These are phyloP conservation scores for Microctonus hyperodae DNA, from an alignment of 2,888 invertebrate species.

Conservation along the genomic window DNA sequence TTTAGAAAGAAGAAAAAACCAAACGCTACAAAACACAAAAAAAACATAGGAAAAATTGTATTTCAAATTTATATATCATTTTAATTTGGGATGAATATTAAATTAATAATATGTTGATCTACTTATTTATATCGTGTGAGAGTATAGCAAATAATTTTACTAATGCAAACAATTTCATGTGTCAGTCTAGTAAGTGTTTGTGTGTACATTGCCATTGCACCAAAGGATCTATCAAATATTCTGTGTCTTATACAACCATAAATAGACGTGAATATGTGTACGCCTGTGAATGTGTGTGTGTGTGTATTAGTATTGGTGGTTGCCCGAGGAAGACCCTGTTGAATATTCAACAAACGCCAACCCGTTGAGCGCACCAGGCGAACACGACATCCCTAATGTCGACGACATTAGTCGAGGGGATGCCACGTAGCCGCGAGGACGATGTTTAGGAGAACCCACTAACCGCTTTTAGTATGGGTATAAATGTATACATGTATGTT, in stretches of 20 bases:
- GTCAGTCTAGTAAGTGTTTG: background rate
- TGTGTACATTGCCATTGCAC: background rate
- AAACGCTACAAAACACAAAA: background rate
- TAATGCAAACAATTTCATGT: background rate
- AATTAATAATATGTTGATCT: background rate
- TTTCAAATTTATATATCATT: no score
- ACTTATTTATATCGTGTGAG: background rate
- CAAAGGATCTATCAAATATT: background rate
- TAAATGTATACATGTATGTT: background rate
- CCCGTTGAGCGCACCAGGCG: slow-evolving; percentile 42
- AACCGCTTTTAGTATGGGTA: slow-evolving; percentile 14
- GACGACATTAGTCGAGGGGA: slow-evolving; percentile 20
- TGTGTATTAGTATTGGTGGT: slow-evolving; percentile 30
- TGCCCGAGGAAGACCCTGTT: slow-evolving; percentile 46
- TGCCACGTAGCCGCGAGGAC: slow-evolving; percentile 18
- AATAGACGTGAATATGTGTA: background rate
- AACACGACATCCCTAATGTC: slow-evolving; percentile 42
- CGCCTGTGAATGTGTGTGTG: slow-evolving; percentile 19
- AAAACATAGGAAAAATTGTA: no score
- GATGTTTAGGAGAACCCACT: slow-evolving; percentile 25
- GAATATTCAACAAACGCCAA: slow-evolving; percentile 56
- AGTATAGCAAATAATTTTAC: background rate
- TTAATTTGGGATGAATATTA: no score
- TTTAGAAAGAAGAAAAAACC: slow-evolving; percentile 19
- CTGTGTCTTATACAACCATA: background rate